phyloP scores from a whole-genome alignment of 37 sponge, comb jelly and placozoan species.

The Halichondria panicea region DNA sequence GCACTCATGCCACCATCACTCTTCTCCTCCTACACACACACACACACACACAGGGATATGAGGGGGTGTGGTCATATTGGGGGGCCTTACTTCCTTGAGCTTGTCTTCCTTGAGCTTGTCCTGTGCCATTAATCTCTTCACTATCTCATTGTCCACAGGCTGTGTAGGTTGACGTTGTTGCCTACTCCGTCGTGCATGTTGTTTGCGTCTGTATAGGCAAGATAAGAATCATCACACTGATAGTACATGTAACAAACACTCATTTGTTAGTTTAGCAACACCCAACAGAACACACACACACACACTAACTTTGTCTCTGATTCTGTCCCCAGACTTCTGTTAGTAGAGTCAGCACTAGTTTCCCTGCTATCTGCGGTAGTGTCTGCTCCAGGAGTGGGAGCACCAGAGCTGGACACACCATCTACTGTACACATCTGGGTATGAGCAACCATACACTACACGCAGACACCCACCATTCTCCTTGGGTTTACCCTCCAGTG shows the following conservation, averaged over 20 bases:
- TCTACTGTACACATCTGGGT: no score
- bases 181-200: slow-evolving; percentile 35
- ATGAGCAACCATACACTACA: no score
- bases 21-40: no score
- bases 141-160: slow-evolving; percentile 49
- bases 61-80: no score
- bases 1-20: no score
- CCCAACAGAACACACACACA: no score
- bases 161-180: slow-evolving; percentile 65
- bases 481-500: background rate
- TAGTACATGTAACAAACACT: background rate
- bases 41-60: no score
- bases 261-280: no score
- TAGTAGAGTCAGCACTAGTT: slow-evolving; percentile 22
- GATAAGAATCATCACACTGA: background rate
- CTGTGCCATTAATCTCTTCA: slow-evolving; percentile 33
- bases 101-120: no score
- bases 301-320: slow-evolving; percentile 34
- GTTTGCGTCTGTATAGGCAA: slow-evolving; percentile 23
- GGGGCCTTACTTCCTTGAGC: no score
- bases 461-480: no score
- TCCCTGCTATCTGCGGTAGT: slow-evolving; percentile 3
- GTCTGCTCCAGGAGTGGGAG: background rate
- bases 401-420: background rate
- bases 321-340: slow-evolving; percentile 19